phyloP scores from a whole-genome alignment of 2,888 invertebrate genomes.

The Drosophila pseudotakahashii region DNA sequence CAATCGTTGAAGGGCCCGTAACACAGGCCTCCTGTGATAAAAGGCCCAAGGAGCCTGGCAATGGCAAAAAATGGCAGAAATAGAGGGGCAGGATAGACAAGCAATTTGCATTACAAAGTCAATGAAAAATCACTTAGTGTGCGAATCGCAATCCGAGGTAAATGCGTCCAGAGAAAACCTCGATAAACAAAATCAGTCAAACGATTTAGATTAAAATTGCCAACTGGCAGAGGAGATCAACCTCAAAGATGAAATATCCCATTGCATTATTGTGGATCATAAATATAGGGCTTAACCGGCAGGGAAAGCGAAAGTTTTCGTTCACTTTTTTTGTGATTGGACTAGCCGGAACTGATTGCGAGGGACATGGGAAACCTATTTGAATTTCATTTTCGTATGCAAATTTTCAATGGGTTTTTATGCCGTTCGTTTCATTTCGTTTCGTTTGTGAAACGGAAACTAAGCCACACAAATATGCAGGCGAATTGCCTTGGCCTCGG shows the following conservation, averaged over 20 bases:
- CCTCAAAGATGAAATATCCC: constrained; percentile 25
- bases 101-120: constrained; percentile 70
- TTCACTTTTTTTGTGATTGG: constrained; percentile 34
- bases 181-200: constrained; percentile 38
- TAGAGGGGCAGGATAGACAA: constrained; percentile 41
- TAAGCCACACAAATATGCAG: constrained; percentile 74
- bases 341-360: constrained; percentile 34
- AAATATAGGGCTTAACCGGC: constrained; percentile 14
- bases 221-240: constrained; percentile 13
- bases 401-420: constrained; percentile 73
- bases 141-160: constrained; percentile 36
- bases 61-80: constrained; percentile 1
- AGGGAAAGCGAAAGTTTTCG: constrained; percentile 60
- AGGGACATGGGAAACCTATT: constrained; percentile 62
- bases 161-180: constrained; percentile 5
- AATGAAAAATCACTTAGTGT: constrained; percentile 63
- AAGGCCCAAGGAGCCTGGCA: constrained; percentile 6
- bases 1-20: constrained; percentile 30
- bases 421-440: constrained; percentile 57
- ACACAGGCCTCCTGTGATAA: constrained; percentile 3
- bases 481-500: constrained; percentile 55
- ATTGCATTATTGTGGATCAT: constrained; percentile 18
- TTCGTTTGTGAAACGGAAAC: constrained; percentile 69
- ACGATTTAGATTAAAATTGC: constrained; percentile 62
- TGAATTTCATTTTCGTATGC: constrained; percentile 76